Base-by-base conservation (phyloP, 2,797 vertebrate species). In the Hydrocynus forskahlii region DNA sequence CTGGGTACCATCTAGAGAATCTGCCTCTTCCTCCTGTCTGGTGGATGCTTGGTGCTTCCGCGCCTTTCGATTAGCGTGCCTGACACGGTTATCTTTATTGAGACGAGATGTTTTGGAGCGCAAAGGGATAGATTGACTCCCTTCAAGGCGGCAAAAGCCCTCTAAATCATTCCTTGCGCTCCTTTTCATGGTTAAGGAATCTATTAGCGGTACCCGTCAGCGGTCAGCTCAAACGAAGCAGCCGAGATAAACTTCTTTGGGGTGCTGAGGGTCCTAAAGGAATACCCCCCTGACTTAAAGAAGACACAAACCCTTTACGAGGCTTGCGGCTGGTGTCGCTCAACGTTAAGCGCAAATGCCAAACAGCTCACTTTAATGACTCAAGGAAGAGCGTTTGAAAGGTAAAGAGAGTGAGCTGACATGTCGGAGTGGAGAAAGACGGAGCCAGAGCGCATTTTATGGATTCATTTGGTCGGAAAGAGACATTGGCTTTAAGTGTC, bases 31-130 rank as follows among this genome's bases (percentile, higher is more conserved):
- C 10, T 8, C 12, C 50, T 80, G 84, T 83, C 82, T 92, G 89
- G 90, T 87, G 91, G 8, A 38, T 13, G 23, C 29, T 10, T 5
- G 35, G 90, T 87, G 92, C 92, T 93, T 91, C 71, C 89, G 88
- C 94, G 94, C 95, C 94, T 93, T 97, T 96, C 94, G 91, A 96
- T 96, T 94, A 96, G 91, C 84, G 29, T 87, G 83, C 12, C 87
- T 91, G 91, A 97, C 93, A 92, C 92, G 92, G 93, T 93, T 89
- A 92, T 89, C 92, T 94, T 95, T 87, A 94, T 95, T 91, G 88
- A 57, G 75, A 78, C 21, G 69, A 81, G 70, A 84, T 75, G 78
- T 75, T 81, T 75, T 78, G 57, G 66, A 25, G 48, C n/a, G 57
- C 57, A 45, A 67, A 68, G 73, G 60, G 23, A 55, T 54, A 69